Conservation (phyloP, 2,113 vertebrate species). For the Orientallactaga bullata region DNA sequence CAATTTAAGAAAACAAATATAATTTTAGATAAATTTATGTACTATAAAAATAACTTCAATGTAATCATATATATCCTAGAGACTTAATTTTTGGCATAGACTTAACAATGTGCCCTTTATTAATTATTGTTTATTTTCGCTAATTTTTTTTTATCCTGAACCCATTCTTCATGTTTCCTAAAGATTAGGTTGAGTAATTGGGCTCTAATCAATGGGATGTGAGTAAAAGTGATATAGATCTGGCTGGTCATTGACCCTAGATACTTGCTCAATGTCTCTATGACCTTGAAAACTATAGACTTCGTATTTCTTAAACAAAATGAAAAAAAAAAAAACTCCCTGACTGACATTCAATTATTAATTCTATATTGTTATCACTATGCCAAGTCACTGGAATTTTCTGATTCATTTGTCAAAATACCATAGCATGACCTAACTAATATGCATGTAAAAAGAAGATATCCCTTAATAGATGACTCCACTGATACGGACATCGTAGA, state of each 20-base stretch:
- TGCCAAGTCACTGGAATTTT: not conserved
- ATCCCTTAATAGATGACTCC: not conserved
- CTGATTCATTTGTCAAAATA: not conserved
- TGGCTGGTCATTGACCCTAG: rapidly evolving
- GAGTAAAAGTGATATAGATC: not conserved
- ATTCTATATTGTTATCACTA: not conserved
- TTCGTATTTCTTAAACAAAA: not conserved
- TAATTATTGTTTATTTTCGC: not conserved
- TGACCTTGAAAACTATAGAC: not conserved
- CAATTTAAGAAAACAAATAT: not conserved
- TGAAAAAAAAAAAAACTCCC: not conserved
- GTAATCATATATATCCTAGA: not conserved
- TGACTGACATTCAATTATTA: not conserved
- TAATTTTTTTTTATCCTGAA: not conserved
- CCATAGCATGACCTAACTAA: not conserved
- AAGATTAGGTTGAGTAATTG: not conserved
- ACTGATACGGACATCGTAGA: not conserved
- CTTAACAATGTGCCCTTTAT: not conserved
- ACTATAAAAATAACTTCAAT: not conserved
- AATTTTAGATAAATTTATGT: not conserved
- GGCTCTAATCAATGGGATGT: not conserved
- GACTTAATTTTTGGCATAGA: constrained; percentile 22
- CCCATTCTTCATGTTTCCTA: not conserved
- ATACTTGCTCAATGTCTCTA: not conserved
- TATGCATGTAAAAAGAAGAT: not conserved